These are phyloP conservation scores for Vandiemenella viatica DNA, from an alignment of 2,888 invertebrate genomes.

Conservation along the genomic window DNA sequence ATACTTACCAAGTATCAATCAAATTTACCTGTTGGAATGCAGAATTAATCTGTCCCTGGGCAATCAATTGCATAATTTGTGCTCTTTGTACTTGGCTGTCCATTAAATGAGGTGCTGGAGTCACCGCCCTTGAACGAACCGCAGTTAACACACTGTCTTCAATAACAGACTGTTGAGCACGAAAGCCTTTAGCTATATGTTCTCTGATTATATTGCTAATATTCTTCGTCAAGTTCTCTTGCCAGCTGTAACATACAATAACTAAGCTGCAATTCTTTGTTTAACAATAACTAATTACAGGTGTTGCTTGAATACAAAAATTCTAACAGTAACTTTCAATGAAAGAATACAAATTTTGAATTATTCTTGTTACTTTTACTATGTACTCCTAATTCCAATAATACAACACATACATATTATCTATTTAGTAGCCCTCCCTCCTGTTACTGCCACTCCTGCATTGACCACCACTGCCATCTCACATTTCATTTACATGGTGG, in stretches of 20 bases:
- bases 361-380: no score
- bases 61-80: conserved; percentile 51
- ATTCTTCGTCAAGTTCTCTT: conserved; percentile 24
- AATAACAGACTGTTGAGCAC: conserved; percentile 41
- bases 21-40: conserved; percentile 57
- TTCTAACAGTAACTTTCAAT: no score
- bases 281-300: conserved; percentile 3
- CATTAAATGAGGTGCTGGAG: conserved; percentile 49
- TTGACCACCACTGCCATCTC: no score
- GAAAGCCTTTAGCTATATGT: conserved; percentile 33
- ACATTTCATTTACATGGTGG: no score
- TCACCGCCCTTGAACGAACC: conserved; percentile 54
- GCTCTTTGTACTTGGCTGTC: conserved; percentile 45
- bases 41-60: conserved; percentile 61
- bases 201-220: conserved; percentile 30
- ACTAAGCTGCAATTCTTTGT: background rate
- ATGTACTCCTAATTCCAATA: no score
- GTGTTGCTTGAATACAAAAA: no score
- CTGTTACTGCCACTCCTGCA: no score
- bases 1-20: no score
- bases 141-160: conserved; percentile 42
- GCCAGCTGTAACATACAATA: conserved; percentile 28
- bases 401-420: no score
- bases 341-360: no score
- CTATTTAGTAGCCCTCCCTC: no score